phyloP scores from a whole-genome alignment of 2,113 vertebrate genomes.

The Regulus satrapa region DNA sequence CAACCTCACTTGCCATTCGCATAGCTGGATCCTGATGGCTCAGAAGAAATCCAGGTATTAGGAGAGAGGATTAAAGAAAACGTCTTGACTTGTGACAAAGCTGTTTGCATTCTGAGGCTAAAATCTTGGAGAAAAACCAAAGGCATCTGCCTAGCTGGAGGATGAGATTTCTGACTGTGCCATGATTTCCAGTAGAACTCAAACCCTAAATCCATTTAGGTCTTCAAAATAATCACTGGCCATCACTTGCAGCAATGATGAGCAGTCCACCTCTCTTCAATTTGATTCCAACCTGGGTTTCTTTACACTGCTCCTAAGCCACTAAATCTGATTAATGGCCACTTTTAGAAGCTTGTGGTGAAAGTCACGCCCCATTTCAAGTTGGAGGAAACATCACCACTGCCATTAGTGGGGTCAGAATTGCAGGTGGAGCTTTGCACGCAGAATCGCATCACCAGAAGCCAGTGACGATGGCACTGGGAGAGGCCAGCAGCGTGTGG shows the following conservation, averaged over 20 bases:
- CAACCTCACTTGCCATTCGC: constrained; percentile 23
- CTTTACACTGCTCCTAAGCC: neutral
- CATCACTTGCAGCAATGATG: neutral
- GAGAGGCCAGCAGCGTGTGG: neutral
- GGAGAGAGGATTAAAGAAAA: constrained; percentile 34
- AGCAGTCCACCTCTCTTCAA: neutral
- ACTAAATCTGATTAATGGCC: constrained; percentile 39
- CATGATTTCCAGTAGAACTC: neutral
- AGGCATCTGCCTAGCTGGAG: neutral
- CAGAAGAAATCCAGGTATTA: constrained; percentile 58
- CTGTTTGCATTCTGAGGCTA: neutral
- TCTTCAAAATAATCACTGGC: neutral
- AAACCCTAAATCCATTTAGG: neutral
- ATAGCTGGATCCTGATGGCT: constrained; percentile 9
- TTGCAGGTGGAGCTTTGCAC: neutral
- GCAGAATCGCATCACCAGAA: too few species aligned
- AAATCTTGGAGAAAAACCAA: neutral
- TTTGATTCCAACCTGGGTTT: neutral
- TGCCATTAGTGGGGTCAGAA: neutral
- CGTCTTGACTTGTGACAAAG: neutral
- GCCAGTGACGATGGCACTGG: rapidly evolving
- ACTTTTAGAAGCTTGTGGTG: constrained; percentile 26
- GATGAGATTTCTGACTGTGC: neutral
- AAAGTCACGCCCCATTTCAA: neutral
- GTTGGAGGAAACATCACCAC: neutral